Percentiles rank a stretch among this genome's conserved stretches.
These are phyloP conservation scores for Palythoa grandiflora DNA, from an alignment of 92 coral and sea anemone species.

Conservation along the genomic window DNA sequence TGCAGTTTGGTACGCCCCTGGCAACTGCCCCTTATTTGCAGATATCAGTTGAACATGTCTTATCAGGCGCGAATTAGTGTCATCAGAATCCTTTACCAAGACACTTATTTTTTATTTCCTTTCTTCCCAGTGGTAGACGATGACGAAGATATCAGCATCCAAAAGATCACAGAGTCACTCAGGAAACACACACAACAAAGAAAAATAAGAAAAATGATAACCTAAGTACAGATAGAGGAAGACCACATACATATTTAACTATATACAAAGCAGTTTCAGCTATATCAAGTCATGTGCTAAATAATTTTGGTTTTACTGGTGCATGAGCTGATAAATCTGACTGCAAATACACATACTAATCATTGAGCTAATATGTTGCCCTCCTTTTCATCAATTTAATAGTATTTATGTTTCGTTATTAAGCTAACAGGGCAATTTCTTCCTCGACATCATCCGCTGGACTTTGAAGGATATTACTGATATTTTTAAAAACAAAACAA, in stretches of 20 bases:
- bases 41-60: not conserved
- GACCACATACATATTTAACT: not conserved
- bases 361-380: no score
- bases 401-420: no score
- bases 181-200: slow-evolving; percentile 79
- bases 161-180: slow-evolving; percentile 80
- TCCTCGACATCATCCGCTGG: no score
- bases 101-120: not conserved
- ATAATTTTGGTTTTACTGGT: no score
- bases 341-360: not conserved
- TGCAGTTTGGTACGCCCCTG: no score
- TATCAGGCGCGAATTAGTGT: not conserved
- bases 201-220: slow-evolving; percentile 39
- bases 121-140: slow-evolving; percentile 31
- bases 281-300: no score
- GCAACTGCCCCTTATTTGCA: no score
- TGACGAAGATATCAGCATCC: slow-evolving; percentile 65
- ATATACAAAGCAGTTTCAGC: not conserved
- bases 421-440: no score
- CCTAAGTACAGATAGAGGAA: not conserved
- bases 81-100: not conserved
- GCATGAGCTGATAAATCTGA: not conserved
- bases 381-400: no score
- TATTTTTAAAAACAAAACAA: no score
- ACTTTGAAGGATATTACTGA: no score